Evolutionary conservation across 2,797 vertebrate genomes (phyloP), one percentile per base, ranked within the genome.

Genomic region (Smutsia temminckii): DNA sequence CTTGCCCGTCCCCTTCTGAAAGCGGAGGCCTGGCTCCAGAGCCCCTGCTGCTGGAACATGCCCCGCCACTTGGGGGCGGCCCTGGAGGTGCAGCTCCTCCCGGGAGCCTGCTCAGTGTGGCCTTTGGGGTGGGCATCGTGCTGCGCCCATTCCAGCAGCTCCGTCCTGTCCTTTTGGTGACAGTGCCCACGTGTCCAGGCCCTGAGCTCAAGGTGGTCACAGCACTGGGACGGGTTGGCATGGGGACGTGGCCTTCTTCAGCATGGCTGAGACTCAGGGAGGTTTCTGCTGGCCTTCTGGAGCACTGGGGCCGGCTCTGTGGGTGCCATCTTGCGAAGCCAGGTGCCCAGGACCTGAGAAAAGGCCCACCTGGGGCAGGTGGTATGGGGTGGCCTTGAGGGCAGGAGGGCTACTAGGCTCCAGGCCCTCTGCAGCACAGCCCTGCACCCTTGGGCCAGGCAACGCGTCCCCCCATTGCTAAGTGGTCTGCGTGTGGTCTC

Each of bases 81-180:
- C 7, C 34, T 64, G 57, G 42, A 64, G 8, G 23, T n/a, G 9
- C 10, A 20, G 6, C 6, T 32, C 9, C 12, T 51, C 17, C 0
- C 1, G 0, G 5, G 13, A 27, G 7, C 20, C 11, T 29, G 68
- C 0, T n/a, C 27, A 27, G 42, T 9, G 11, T 6, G 10, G 2
- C 0, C 55, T 57, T 1, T 3, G 9, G 42, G 37, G 40, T 46
- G 85, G 55, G 32, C 32, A 18, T 27, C 46, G 32, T 14, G 17
- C 13, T 5, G 34, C 40, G 20, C 53, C 13, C 0, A 0, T 2
- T 10, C 53, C 29, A 7, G 40, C 27, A 14, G 53, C 2, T 1
- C 53, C 3, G 12, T 46, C 8, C 42, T 1, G 32, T 34, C 32
- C 40, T 34, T 69, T 4, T 12, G 69, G 74, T 20, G 21, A 18